A percentile compares a stretch with the other conserved stretches of the same genome.
phyloP scores from a whole-genome alignment of 2,797 vertebrate genomes.

The Crax fasciolata region DNA sequence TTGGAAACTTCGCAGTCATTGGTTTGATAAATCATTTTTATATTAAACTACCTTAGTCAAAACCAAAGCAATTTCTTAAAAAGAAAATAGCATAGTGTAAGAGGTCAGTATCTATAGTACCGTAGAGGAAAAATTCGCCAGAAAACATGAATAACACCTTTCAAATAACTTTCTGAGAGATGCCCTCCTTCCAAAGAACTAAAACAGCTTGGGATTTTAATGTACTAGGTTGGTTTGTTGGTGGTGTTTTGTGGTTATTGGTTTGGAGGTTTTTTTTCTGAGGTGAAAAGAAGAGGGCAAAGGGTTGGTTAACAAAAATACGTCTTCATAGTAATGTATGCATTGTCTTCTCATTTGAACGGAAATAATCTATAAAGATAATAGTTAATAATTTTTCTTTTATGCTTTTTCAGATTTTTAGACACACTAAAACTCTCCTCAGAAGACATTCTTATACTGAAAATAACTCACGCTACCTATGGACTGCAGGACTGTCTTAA shows the following conservation, averaged over 20 bases:
- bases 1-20: neutral
- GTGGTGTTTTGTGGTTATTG: neutral
- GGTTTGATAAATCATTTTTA: neutral
- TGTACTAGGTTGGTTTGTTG: neutral
- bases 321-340: neutral
- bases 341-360: neutral
- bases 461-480: constrained; percentile 79
- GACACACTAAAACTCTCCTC: constrained; percentile 86
- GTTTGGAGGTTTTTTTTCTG: neutral
- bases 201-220: neutral
- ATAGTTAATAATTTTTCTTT: neutral
- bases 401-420: constrained; percentile 85
- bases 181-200: neutral
- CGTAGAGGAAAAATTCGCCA: neutral
- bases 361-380: neutral
- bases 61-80: neutral
- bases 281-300: neutral
- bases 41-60: neutral
- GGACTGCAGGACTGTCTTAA: constrained; percentile 90
- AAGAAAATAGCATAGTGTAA: neutral
- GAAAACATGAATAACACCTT: neutral
- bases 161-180: neutral
- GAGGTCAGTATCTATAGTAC: neutral
- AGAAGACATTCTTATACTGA: constrained; percentile 85
- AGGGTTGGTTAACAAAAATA: neutral